A percentile compares a stretch with the other conserved stretches of the same genome.
Conservation (phyloP, 1,140 invertebrate genomes). For the Sitophilus oryzae region DNA sequence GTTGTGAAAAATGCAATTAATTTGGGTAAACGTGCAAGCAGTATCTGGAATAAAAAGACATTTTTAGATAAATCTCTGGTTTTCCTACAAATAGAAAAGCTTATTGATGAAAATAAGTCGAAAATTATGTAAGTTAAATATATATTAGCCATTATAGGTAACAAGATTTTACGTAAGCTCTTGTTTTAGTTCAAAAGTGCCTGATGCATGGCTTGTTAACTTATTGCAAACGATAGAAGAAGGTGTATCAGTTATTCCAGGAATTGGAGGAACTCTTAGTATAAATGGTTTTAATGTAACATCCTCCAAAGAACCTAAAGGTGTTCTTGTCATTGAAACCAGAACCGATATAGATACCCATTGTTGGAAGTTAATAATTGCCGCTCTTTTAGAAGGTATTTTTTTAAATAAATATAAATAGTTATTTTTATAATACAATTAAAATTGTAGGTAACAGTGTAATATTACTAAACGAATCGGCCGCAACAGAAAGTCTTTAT, state of each 20-base stretch:
- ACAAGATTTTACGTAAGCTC: not conserved
- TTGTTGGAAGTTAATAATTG: slow-evolving; percentile 12
- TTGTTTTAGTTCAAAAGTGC: slow-evolving; percentile 19
- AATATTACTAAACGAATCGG: slow-evolving; percentile 18
- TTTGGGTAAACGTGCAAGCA: not conserved
- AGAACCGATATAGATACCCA: slow-evolving; percentile 9
- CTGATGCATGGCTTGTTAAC: slow-evolving; percentile 6
- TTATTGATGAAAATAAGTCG: not conserved
- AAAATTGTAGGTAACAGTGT: slow-evolving; percentile 26
- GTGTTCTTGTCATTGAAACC: slow-evolving; percentile 23
- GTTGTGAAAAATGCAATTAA: slow-evolving; percentile 38
- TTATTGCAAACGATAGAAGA: not conserved
- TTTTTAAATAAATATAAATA: slow-evolving; percentile 1
- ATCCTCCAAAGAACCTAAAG: slow-evolving; percentile 18
- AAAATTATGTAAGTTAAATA: slow-evolving; percentile 5
- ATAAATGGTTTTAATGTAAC: slow-evolving; percentile 19
- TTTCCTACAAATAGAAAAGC: too few relatives aligned
- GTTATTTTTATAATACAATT: not conserved
- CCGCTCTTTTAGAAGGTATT: slow-evolving; percentile 22
- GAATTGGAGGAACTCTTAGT: slow-evolving; percentile 3
- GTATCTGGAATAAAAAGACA: not conserved
- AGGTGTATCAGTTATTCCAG: not conserved
- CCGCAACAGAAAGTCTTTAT: slow-evolving; percentile 9
- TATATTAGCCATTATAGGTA: not conserved
- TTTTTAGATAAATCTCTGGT: not conserved